Conservation (phyloP, 2,797 vertebrate genomes). For the Sylvilagus floridanus region DNA sequence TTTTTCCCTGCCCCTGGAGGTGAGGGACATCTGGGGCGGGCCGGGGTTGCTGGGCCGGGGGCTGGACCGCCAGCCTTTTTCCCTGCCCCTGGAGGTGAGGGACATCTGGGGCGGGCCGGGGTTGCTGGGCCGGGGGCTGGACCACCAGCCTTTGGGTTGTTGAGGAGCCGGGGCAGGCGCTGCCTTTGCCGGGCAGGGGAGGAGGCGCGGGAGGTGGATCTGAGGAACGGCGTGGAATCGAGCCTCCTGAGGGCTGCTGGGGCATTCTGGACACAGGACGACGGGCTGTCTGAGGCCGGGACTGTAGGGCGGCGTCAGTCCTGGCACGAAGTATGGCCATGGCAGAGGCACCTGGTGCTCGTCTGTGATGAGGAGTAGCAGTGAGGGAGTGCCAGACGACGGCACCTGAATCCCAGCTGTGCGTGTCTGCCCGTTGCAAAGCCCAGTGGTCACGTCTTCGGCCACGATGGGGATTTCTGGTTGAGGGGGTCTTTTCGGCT, state of each 20-base stretch:
- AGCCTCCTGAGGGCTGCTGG: no score
- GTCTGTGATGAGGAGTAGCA: not conserved
- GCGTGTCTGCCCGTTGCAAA: fast-evolving
- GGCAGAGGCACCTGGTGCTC: not conserved
- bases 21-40: no score
- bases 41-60: no score
- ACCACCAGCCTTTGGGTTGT: not conserved
- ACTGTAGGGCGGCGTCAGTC: fast-evolving
- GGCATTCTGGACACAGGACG: not conserved
- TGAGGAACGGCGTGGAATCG: not conserved
- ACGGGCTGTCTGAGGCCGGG: not conserved
- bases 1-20: not conserved
- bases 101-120: fast-evolving
- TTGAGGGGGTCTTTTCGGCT: not conserved
- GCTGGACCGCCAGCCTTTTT: not conserved
- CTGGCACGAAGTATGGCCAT: fast-evolving
- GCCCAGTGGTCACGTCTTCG: fast-evolving
- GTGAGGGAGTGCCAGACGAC: not conserved
- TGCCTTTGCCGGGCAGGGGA: not conserved
- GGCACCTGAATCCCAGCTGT: fast-evolving
- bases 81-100: not conserved
- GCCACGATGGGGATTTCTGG: fast-evolving
- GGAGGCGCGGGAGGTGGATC: not conserved
- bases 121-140: not conserved
- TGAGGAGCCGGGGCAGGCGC: not conserved